Evolutionary conservation across 2,113 vertebrate genomes (phyloP).

Genomic region (Bucco capensis): DNA sequence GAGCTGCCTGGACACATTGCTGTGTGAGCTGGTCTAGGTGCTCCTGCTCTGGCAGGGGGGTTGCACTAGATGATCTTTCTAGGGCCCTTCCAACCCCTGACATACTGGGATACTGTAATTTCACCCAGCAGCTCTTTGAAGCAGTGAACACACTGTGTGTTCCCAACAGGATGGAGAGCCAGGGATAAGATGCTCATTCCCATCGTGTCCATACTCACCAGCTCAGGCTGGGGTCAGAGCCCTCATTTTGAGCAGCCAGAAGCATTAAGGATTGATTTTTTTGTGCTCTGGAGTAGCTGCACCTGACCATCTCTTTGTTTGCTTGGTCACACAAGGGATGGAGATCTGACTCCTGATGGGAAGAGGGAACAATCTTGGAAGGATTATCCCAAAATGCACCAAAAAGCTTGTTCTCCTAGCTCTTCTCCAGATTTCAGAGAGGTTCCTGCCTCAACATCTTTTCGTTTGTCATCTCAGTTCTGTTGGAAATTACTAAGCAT

Average conservation of each 20-base stretch:
- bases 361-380: neutral
- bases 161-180: accelerated
- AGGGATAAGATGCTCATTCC: neutral
- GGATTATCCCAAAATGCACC: neutral
- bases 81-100: no score
- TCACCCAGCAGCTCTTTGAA: neutral
- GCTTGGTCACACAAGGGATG: neutral
- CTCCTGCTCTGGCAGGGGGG: no score
- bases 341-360: neutral
- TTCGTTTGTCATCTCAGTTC: neutral
- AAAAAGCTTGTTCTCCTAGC: neutral
- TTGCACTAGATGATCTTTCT: no score
- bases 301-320: neutral
- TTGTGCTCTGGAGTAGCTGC: neutral
- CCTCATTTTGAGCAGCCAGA: neutral
- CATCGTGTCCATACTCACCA: accelerated
- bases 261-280: neutral
- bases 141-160: accelerated
- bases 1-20: no score
- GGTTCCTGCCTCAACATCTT: neutral
- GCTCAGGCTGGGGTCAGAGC: neutral
- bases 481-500: conserved; percentile 1
- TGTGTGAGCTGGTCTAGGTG: no score
- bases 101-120: no score
- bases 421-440: neutral